Conservation (phyloP, 2,888 invertebrate species). For the Caenorhabditis sp. region DNA sequence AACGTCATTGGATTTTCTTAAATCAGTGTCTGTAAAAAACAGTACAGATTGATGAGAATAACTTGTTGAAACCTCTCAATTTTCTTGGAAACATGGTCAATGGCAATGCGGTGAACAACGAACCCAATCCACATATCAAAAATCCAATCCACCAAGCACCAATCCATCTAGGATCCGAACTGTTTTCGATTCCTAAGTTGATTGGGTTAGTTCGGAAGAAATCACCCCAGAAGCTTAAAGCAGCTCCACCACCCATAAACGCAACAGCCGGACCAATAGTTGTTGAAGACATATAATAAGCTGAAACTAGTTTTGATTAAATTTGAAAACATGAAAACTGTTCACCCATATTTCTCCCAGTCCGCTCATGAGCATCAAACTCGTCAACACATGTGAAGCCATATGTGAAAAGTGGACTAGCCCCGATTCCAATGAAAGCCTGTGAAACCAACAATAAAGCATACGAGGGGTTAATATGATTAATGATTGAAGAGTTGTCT, state of each 20-base stretch:
- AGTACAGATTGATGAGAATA: too few relatives aligned
- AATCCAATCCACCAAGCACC: constrained; percentile 74
- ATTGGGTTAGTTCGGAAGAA: constrained; percentile 39
- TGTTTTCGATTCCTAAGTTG: constrained; percentile 43
- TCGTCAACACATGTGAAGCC: constrained; percentile 57
- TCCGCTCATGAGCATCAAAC: constrained; percentile 51
- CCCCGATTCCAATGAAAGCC: constrained; percentile 53
- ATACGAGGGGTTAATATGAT: constrained; percentile 33
- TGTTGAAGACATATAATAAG: constrained; percentile 82
- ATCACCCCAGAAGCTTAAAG: constrained; percentile 78
- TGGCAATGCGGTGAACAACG: constrained; percentile 71
- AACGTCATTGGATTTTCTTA: constrained; percentile 48
- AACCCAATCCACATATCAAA: constrained; percentile 70
- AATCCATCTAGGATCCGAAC: constrained; percentile 70
- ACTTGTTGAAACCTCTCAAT: constrained; percentile 58
- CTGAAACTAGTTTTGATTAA: constrained; percentile 72
- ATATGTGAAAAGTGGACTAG: constrained; percentile 55
- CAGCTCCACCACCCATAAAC: constrained; percentile 82
- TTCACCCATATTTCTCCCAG: constrained; percentile 52
- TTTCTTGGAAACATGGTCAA: constrained; percentile 70
- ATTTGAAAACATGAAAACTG: too few relatives aligned
- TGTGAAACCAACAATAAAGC: constrained; percentile 46
- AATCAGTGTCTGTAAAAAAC: constrained; percentile 41
- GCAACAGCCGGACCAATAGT: constrained; percentile 85
- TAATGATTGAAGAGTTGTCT: not conserved